phyloP scores from a whole-genome alignment of 2,888 invertebrate genomes.

The Corbicula japonica region DNA sequence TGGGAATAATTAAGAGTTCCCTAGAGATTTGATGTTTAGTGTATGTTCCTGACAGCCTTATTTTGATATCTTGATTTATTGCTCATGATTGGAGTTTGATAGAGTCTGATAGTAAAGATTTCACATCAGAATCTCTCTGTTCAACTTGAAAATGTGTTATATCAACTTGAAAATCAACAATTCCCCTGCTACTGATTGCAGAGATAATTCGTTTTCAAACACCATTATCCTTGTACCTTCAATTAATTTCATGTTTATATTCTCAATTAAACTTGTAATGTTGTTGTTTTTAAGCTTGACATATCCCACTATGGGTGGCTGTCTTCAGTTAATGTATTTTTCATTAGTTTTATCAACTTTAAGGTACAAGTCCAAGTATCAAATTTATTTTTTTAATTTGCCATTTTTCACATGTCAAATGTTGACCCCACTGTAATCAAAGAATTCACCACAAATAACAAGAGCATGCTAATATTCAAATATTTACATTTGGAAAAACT shows the following conservation, averaged over 20 bases:
- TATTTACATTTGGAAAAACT: constrained; percentile 49
- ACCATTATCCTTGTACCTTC: constrained; percentile 43
- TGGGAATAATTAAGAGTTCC: constrained; percentile 8
- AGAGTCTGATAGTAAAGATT: constrained; percentile 28
- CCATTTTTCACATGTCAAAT: constrained; percentile 37
- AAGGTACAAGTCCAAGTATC: not conserved
- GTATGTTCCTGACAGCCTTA: constrained; percentile 22
- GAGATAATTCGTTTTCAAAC: constrained; percentile 54
- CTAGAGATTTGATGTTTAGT: constrained; percentile 14
- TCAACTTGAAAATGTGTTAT: constrained; percentile 34
- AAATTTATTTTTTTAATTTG: constrained; percentile 24
- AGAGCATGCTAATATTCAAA: constrained; percentile 38
- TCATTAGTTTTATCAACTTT: constrained; percentile 30
- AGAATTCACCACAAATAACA: constrained; percentile 27
- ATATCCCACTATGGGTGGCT: constrained; percentile 20
- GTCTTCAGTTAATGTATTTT: constrained; percentile 4
- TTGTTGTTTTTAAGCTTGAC: constrained; percentile 30
- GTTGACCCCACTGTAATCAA: not conserved
- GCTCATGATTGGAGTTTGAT: constrained; percentile 50
- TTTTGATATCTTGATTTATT: constrained; percentile 60
- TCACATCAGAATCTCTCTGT: constrained; percentile 9
- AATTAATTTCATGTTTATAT: constrained; percentile 12
- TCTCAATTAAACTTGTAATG: constrained; percentile 32
- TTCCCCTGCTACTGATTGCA: constrained; percentile 29
- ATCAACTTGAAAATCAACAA: constrained; percentile 30